Evolutionary conservation across 2,888 invertebrate species (phyloP).

Genomic region (Trimorus sp.): DNA sequence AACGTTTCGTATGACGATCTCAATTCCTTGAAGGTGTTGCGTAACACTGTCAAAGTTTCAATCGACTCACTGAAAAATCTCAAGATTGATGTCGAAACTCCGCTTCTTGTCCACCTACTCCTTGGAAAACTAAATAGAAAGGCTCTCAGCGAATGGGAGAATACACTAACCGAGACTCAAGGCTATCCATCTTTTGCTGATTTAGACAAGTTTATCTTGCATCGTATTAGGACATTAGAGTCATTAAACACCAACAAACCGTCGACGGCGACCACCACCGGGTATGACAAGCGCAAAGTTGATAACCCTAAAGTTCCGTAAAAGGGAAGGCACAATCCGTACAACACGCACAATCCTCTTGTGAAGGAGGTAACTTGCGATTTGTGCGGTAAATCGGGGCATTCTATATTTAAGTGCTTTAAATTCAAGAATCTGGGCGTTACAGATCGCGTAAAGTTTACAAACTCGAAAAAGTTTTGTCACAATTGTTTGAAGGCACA

Average conservation of each 20-base stretch:
- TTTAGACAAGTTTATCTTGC: not conserved
- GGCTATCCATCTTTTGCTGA: not conserved
- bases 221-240: conserved; percentile 6
- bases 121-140: too few species aligned
- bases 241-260: too few species aligned
- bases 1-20: not conserved
- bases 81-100: not conserved
- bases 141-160: too few species aligned
- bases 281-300: not conserved
- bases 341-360: not conserved
- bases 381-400: not conserved
- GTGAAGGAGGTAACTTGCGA: too few species aligned
- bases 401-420: too few species aligned
- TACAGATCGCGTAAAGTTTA: not conserved
- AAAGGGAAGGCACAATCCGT: too few species aligned
- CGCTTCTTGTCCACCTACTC: conserved; percentile 3
- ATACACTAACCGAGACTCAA: too few species aligned
- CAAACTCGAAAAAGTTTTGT: not conserved
- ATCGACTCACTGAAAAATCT: conserved; percentile 10
- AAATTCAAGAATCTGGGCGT: not conserved
- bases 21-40: not conserved
- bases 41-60: not conserved
- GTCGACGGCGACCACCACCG: not conserved
- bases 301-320: not conserved
- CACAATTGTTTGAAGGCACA: not conserved